These are phyloP conservation scores for Chymomyza fuscimana DNA, from an alignment of 2,888 invertebrate genomes.

Conservation along the genomic window DNA sequence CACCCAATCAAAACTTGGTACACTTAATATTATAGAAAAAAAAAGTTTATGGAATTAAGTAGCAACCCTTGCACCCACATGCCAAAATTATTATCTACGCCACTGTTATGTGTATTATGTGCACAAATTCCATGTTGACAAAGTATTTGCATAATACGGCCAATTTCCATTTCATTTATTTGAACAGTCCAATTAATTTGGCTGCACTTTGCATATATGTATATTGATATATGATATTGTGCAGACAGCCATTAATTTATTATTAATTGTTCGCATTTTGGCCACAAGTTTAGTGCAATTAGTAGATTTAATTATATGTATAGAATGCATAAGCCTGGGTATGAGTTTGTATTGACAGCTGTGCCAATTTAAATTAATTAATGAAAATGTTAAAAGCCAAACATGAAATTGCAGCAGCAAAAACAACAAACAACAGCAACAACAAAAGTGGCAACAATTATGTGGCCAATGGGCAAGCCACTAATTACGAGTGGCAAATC, in stretches of 20 bases:
- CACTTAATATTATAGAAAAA: too few species aligned
- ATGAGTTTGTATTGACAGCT: constrained; percentile 44
- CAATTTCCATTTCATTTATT: background rate
- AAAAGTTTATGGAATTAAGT: too few species aligned
- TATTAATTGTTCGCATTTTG: constrained; percentile 35
- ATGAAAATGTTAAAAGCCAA: constrained; percentile 34
- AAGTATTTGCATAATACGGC: background rate
- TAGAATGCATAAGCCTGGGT: constrained; percentile 6
- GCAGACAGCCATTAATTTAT: constrained; percentile 33
- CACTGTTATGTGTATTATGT: background rate
- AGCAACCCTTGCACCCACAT: too few species aligned
- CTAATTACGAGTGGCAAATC: constrained; percentile 51
- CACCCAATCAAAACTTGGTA: too few species aligned
- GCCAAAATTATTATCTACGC: too few species aligned
- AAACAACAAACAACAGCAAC: background rate
- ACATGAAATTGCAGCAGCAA: background rate
- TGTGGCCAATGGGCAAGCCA: constrained; percentile 26
- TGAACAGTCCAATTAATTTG: background rate
- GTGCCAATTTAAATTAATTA: constrained; percentile 59
- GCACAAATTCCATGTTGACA: background rate
- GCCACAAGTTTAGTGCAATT: constrained; percentile 63
- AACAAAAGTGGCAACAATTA: background rate
- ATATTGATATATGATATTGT: background rate
- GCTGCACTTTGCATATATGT: background rate
- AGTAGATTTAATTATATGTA: constrained; percentile 20